phyloP scores from a whole-genome alignment of 2,113 vertebrate genomes.

The Chionomys nivalis region DNA sequence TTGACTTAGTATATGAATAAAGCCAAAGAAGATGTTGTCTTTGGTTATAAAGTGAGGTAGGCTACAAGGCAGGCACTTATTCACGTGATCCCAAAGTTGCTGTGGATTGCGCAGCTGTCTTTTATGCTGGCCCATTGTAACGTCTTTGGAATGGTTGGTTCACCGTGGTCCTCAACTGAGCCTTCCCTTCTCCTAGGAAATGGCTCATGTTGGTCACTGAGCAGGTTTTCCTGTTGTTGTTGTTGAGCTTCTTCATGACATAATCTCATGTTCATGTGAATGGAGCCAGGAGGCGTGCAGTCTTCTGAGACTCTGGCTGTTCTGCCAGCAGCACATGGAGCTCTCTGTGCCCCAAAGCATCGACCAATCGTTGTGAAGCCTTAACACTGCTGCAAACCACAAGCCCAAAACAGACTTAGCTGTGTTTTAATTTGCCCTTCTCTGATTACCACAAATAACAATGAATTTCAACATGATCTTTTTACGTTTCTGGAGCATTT shows the following conservation, averaged over 20 bases:
- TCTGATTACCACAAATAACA: slow-evolving; percentile 2
- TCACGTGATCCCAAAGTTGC: background rate
- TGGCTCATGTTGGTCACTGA: background rate
- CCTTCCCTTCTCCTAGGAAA: background rate
- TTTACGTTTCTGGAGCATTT: background rate
- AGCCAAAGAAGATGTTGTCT: background rate
- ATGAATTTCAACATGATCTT: background rate
- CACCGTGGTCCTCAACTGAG: background rate
- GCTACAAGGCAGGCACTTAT: background rate
- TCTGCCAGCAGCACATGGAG: background rate
- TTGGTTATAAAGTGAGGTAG: background rate
- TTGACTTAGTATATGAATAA: background rate
- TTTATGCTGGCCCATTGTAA: background rate
- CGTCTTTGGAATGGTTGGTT: background rate
- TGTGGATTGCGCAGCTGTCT: background rate
- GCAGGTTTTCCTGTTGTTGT: background rate
- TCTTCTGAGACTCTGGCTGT: background rate
- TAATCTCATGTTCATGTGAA: background rate
- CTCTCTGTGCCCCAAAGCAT: background rate
- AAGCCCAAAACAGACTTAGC: background rate
- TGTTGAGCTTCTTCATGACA: background rate
- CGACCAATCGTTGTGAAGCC: rapidly evolving
- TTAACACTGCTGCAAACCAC: background rate
- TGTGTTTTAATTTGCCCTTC: slow-evolving; percentile 29
- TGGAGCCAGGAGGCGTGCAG: background rate